Conservation (phyloP, 2,888 invertebrate species). For the Schizaphis graminum region DNA sequence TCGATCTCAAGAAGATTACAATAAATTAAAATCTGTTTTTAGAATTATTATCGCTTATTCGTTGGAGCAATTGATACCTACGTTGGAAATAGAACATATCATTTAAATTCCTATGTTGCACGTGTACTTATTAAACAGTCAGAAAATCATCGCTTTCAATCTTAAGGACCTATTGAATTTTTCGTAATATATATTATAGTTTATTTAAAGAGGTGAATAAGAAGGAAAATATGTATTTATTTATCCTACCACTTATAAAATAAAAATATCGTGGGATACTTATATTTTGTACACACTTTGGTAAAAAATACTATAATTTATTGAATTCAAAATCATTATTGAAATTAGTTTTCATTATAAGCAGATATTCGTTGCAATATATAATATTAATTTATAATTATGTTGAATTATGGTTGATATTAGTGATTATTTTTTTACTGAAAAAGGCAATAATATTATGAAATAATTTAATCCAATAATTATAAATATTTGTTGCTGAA, state of each 20-base stretch:
- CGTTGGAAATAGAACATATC: background rate
- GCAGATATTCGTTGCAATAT: background rate
- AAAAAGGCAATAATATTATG: background rate
- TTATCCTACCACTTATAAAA: background rate
- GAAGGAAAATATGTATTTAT: background rate
- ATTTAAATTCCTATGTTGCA: background rate
- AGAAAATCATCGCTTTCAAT: background rate
- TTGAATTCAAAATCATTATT: background rate
- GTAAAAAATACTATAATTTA: background rate
- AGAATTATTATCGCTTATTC: background rate
- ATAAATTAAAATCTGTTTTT: background rate
- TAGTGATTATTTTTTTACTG: background rate
- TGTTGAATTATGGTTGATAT: background rate
- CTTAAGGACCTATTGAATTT: background rate
- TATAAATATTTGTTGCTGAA: conserved; percentile 8
- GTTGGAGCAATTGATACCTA: background rate
- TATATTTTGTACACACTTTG: background rate
- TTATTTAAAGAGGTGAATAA: background rate
- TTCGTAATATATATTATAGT: background rate
- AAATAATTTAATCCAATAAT: conserved; percentile 11
- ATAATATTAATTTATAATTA: background rate
- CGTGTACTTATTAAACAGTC: background rate
- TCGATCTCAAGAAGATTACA: background rate
- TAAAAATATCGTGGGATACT: background rate
- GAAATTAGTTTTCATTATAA: background rate